Evolutionary conservation across 2,888 invertebrate genomes (phyloP).

Genomic region (Lepidocyrtinus sp.): DNA sequence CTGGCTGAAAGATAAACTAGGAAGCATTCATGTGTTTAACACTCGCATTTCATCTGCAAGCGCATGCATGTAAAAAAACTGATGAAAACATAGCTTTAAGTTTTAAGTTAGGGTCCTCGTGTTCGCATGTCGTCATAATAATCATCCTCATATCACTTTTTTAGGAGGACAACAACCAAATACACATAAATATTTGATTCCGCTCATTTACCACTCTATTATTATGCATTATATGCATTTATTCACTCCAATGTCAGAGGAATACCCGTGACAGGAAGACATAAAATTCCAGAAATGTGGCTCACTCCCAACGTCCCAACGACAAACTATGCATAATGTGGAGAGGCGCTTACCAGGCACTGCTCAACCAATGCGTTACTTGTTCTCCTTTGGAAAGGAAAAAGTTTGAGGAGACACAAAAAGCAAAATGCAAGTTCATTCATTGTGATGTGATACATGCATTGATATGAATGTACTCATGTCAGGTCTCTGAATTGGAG

Average conservation of each 20-base stretch:
- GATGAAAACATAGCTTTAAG: no score
- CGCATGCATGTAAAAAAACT: no score
- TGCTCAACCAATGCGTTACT: no score
- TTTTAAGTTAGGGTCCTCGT: neutral
- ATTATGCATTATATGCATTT: conserved; percentile 31
- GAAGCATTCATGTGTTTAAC: neutral
- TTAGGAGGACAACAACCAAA: neutral
- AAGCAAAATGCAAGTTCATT: conserved; percentile 16
- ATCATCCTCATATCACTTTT: neutral
- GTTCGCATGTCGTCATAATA: neutral
- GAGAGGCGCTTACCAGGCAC: no score
- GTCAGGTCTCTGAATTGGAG: conserved; percentile 22
- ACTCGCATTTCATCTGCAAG: neutral
- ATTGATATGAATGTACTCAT: neutral
- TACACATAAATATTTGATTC: neutral
- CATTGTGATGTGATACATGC: neutral
- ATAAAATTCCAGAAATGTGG: conserved; percentile 43
- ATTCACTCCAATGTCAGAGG: conserved; percentile 36
- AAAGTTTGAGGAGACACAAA: neutral
- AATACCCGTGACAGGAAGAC: conserved; percentile 50
- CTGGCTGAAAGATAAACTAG: neutral
- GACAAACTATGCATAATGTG: no score
- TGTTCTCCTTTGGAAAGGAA: no score
- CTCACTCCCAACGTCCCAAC: conserved; percentile 28
- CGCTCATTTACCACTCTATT: conserved; percentile 10